Evolutionary conservation across 2,113 vertebrate genomes (phyloP).

Genomic region (Thermophis baileyi): DNA sequence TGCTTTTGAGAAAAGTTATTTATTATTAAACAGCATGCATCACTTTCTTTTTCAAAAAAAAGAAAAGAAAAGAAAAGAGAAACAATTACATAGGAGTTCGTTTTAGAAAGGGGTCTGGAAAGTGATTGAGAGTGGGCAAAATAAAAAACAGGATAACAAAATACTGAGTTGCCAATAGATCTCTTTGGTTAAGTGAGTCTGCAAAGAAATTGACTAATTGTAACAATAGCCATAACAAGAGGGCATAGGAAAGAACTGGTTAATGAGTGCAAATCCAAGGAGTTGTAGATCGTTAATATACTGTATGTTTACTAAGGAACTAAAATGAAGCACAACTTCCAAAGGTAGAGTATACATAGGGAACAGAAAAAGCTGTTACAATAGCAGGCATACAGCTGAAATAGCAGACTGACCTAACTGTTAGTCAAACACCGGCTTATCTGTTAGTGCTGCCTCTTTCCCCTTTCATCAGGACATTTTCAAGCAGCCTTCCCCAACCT

Average conservation of each 20-base stretch:
- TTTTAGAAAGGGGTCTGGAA: background rate
- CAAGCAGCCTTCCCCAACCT: background rate
- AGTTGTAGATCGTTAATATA: background rate
- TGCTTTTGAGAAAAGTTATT: background rate
- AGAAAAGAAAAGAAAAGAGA: background rate
- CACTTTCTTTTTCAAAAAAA: background rate
- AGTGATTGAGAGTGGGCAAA: background rate
- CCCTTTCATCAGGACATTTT: background rate
- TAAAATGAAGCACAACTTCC: background rate
- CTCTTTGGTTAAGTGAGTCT: background rate
- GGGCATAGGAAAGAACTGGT: background rate
- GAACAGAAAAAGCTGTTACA: background rate
- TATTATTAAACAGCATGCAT: background rate
- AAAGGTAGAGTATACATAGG: background rate
- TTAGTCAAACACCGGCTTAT: background rate
- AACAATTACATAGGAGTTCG: background rate
- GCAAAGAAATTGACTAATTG: background rate
- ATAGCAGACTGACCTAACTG: background rate
- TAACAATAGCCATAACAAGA: background rate
- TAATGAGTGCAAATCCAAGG: background rate
- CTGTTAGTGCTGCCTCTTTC: background rate
- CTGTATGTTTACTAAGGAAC: background rate
- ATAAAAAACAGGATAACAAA: background rate
- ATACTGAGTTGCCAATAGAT: background rate
- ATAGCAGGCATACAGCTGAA: background rate